Conservation (phyloP, 2,888 invertebrate species). For the Melinopterus prodromus region DNA sequence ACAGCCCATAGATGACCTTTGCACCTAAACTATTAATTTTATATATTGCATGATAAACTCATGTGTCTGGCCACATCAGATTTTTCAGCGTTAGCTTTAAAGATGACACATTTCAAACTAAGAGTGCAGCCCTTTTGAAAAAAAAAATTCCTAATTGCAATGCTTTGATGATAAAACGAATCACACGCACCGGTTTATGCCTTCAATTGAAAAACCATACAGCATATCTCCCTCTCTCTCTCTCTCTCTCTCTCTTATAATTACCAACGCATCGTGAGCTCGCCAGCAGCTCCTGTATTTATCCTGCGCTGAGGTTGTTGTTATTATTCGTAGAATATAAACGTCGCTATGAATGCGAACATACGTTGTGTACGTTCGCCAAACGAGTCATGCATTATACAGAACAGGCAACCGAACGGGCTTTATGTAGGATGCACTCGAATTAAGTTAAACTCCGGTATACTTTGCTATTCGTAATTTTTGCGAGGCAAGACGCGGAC, state of each 20-base stretch:
- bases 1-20: too few species aligned
- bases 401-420: neutral
- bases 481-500: neutral
- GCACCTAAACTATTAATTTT: too few species aligned
- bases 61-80: too few species aligned
- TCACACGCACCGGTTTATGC: neutral
- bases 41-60: too few species aligned
- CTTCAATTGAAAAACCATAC: neutral
- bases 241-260: neutral
- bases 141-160: too few species aligned
- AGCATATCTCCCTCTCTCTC: neutral
- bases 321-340: neutral
- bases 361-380: neutral
- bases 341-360: constrained; percentile 4
- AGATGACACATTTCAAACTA: too few species aligned
- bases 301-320: neutral
- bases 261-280: neutral
- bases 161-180: too few species aligned
- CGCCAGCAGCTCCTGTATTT: neutral
- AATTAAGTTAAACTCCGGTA: neutral
- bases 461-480: neutral
- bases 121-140: too few species aligned
- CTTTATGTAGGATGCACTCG: neutral
- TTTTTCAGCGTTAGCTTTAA: too few species aligned
- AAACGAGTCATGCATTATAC: neutral